phyloP scores from a whole-genome alignment of 2,888 invertebrate genomes.

The Trilocha varians region DNA sequence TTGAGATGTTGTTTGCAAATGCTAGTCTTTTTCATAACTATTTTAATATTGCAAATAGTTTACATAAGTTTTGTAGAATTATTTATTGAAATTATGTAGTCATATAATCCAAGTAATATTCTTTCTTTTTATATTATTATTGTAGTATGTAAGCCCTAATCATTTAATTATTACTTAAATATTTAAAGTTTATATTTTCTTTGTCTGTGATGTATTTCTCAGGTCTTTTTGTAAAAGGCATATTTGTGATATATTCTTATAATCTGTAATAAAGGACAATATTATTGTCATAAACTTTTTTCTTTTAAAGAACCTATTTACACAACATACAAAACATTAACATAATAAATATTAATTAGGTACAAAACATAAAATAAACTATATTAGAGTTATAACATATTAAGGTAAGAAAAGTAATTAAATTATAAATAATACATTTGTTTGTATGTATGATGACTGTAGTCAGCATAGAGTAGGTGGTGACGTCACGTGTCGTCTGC shows the following conservation, averaged over 20 bases:
- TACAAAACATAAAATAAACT: slow-evolving; percentile 3
- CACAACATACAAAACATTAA: neutral
- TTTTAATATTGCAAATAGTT: too few relatives aligned
- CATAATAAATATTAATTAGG: neutral
- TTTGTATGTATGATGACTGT: slow-evolving; percentile 6
- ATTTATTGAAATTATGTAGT: too few relatives aligned
- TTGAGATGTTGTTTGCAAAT: neutral
- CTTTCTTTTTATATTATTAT: too few relatives aligned
- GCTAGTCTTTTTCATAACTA: neutral
- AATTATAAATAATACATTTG: slow-evolving; percentile 17
- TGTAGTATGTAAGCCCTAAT: too few relatives aligned
- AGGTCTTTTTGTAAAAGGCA: neutral
- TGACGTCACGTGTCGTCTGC: slow-evolving; percentile 22
- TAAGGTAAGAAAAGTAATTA: slow-evolving; percentile 13
- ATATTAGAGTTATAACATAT: slow-evolving; percentile 6
- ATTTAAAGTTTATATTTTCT: too few relatives aligned
- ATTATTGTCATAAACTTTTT: slow-evolving; percentile 6
- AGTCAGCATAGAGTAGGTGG: slow-evolving; percentile 8
- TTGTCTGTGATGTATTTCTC: neutral
- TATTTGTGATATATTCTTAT: neutral
- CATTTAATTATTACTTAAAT: too few relatives aligned
- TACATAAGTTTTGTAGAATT: too few relatives aligned
- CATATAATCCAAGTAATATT: too few relatives aligned
- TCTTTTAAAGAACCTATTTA: slow-evolving; percentile 8
- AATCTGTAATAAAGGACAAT: slow-evolving; percentile 1